Conservation (phyloP, 2,888 invertebrate species). For the Oxyscelio sp. region DNA sequence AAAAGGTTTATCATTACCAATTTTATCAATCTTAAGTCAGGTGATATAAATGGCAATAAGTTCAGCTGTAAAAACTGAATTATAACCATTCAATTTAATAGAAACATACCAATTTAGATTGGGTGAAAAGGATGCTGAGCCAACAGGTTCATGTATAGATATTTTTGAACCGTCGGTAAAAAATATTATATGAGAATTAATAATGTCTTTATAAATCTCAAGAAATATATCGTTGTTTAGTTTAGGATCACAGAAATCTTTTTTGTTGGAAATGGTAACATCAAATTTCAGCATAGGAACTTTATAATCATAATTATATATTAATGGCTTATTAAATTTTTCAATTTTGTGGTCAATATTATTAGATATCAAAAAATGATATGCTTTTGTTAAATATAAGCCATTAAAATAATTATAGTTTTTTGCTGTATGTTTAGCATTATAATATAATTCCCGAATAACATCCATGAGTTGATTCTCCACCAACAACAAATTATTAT, state of each 20-base stretch:
- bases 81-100: conserved; percentile 10
- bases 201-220: not conserved
- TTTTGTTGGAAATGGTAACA: too few relatives aligned
- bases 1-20: too few relatives aligned
- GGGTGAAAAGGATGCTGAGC: conserved; percentile 37
- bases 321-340: not conserved
- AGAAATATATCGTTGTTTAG: not conserved
- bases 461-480: too few relatives aligned
- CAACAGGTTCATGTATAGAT: not conserved
- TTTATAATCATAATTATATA: not conserved
- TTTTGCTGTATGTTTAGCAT: too few relatives aligned
- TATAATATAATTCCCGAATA: too few relatives aligned
- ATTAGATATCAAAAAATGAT: not conserved
- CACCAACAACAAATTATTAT: too few relatives aligned
- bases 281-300: not conserved
- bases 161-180: conserved; percentile 66
- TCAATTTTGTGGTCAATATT: not conserved
- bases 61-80: conserved; percentile 66
- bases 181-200: conserved; percentile 23
- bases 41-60: too few relatives aligned
- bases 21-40: too few relatives aligned
- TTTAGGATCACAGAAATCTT: not conserved
- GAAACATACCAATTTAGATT: conserved; percentile 5
- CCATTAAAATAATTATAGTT: not conserved
- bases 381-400: not conserved